Base-by-base conservation (phyloP, 1,140 invertebrate species). In the Calliopsis andreniformis region DNA sequence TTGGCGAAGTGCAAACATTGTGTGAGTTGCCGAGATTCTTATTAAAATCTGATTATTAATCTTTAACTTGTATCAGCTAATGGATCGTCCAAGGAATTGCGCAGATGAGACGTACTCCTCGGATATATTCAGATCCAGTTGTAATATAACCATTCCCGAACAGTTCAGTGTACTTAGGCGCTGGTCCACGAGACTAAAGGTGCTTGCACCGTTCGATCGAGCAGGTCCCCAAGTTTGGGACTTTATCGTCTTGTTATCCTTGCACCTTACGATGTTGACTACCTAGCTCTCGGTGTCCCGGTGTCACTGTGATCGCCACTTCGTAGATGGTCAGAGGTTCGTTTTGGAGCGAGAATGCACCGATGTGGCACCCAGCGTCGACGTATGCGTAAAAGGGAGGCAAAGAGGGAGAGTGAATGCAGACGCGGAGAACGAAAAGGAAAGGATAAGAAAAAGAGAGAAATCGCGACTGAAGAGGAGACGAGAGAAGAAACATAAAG, bases 221-320 rank as follows among this genome's bases (percentile, higher is more conserved):
- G 55, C 14, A 35, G 39, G 56, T 25, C 32, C 61, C 70, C 71
- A 73, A 84, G 77, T 86, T 86, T 77, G 70, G 78, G 66, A 86
- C 76, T 85, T 87, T 87, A 87, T 86, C 84, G 64, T 76, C 82
- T 80, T 79, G 86, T 87, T 86, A 86, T 83, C 82, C 78, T 85
- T 85, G 80, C 83, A 53, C 62, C 68, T 83, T 45, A 58, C 63
- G 68, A 71, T 30, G 35, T 61, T 77, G 66, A 80, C 66, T 66
- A 70, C 59, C 64, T 66, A 80, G 64, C 69, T 67, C 80, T 75
- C 55, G 55, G 67, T 42, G 68, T 71, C 67, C 73, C 51, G 49
- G 58, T 78, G 76, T 70, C 71, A 66, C 66, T 62, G 58, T 45
- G 59, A 58, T 30, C 61, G 55, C 58, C 61, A 49, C 67, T 66